Conservation (phyloP, 2,797 vertebrate species). For the Acanthurus leucopareius region DNA sequence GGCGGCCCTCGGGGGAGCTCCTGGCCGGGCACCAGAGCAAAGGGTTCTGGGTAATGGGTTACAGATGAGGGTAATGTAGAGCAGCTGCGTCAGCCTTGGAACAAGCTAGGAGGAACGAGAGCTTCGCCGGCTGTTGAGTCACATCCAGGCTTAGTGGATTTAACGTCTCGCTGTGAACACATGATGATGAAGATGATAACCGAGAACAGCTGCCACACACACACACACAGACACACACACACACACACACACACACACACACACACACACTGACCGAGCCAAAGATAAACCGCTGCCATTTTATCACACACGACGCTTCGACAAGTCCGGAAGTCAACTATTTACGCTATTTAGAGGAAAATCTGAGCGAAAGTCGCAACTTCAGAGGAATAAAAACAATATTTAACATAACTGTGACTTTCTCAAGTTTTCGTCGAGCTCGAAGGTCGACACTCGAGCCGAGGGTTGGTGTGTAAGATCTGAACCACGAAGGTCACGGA, state of each 20-base stretch:
- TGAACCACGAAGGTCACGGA: not conserved
- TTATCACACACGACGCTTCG: not conserved
- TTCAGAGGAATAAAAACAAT: too few species aligned
- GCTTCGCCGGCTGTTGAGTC: slow-evolving; percentile 68
- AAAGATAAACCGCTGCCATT: not conserved
- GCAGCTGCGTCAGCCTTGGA: slow-evolving; percentile 56
- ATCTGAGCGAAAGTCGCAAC: too few species aligned
- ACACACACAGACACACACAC: too few species aligned
- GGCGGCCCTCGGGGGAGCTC: slow-evolving; percentile 27
- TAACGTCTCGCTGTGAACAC: slow-evolving; percentile 22
- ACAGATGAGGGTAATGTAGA: slow-evolving; percentile 66
- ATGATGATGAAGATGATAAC: slow-evolving; percentile 43
- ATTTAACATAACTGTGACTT: too few species aligned
- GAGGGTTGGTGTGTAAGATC: not conserved
- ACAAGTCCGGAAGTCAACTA: too few species aligned
- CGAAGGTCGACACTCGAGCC: too few species aligned
- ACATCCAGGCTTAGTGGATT: slow-evolving; percentile 47
- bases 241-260: too few species aligned
- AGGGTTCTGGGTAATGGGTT: slow-evolving; percentile 70
- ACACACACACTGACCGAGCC: not conserved
- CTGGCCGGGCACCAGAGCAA: slow-evolving; percentile 44
- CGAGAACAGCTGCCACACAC: slow-evolving; percentile 56
- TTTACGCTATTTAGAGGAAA: not conserved
- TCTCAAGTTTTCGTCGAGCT: too few species aligned
- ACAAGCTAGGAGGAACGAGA: not conserved